Percentiles rank a stretch among this genome's conserved stretches.
Evolutionary conservation across 2,888 invertebrate species (phyloP).

Genomic region (Amaurobius ferox): DNA sequence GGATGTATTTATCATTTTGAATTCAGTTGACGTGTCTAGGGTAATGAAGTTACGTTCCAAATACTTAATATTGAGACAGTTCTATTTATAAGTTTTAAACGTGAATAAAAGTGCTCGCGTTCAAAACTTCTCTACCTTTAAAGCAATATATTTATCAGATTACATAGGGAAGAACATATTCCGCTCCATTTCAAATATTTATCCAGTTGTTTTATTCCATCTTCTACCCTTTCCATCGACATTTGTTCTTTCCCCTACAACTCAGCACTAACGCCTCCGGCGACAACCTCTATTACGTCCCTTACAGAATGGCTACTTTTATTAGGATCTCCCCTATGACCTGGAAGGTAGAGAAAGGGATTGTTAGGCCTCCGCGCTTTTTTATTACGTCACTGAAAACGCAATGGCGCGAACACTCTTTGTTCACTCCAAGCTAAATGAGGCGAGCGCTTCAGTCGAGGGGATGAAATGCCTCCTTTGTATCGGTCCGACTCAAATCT

Average conservation of each 20-base stretch:
- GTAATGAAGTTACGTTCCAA: no score
- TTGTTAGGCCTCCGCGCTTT: neutral
- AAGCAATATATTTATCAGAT: no score
- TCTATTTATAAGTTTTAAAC: no score
- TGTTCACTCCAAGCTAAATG: slow-evolving; percentile 2
- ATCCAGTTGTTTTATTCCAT: no score
- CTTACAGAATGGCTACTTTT: neutral
- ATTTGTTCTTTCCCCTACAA: neutral
- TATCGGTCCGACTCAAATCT: neutral
- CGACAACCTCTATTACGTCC: neutral
- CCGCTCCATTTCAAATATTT: no score
- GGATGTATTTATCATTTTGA: no score
- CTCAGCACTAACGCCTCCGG: neutral
- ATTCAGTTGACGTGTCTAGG: no score
- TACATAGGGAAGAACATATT: no score
- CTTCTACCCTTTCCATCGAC: neutral
- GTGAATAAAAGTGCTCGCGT: no score
- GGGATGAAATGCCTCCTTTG: neutral
- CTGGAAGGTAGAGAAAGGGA: neutral
- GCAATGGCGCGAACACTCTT: slow-evolving; percentile 9
- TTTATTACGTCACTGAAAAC: neutral
- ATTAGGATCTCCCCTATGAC: slow-evolving; percentile 3
- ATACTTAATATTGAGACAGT: no score
- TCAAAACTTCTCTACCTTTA: no score
- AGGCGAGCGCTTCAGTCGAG: neutral